phyloP scores from a whole-genome alignment of 2,888 invertebrate genomes.

The Nymphalis urticae region DNA sequence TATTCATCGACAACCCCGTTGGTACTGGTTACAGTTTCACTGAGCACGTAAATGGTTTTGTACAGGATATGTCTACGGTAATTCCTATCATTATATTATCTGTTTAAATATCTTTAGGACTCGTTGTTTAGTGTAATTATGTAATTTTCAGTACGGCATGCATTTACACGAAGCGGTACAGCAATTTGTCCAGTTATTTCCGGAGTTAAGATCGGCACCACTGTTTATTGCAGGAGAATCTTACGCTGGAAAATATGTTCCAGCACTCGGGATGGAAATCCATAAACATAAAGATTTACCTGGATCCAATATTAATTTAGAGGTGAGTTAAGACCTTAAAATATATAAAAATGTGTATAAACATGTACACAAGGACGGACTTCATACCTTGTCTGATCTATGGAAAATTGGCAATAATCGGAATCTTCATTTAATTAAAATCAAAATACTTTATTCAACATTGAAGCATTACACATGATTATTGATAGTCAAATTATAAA shows the following conservation, averaged over 20 bases:
- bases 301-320: constrained; percentile 62
- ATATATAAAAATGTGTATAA: too few relatives aligned
- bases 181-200: constrained; percentile 84
- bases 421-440: too few relatives aligned
- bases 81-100: constrained; percentile 41
- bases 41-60: constrained; percentile 74
- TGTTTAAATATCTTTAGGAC: not conserved
- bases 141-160: constrained; percentile 62
- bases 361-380: too few relatives aligned
- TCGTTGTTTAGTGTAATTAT: not conserved
- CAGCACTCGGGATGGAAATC: constrained; percentile 81
- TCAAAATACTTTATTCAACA: too few relatives aligned
- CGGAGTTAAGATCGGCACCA: constrained; percentile 78
- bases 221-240: constrained; percentile 85
- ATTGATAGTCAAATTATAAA: too few relatives aligned
- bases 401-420: too few relatives aligned
- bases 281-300: constrained; percentile 60
- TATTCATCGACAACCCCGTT: constrained; percentile 86
- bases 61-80: constrained; percentile 80
- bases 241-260: constrained; percentile 83
- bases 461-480: too few relatives aligned
- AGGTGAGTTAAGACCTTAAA: constrained; percentile 54
- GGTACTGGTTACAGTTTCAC: constrained; percentile 85
- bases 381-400: too few relatives aligned
- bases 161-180: constrained; percentile 81